phyloP scores from a whole-genome alignment of 2,888 invertebrate genomes.

The Galerucella nymphaeae region DNA sequence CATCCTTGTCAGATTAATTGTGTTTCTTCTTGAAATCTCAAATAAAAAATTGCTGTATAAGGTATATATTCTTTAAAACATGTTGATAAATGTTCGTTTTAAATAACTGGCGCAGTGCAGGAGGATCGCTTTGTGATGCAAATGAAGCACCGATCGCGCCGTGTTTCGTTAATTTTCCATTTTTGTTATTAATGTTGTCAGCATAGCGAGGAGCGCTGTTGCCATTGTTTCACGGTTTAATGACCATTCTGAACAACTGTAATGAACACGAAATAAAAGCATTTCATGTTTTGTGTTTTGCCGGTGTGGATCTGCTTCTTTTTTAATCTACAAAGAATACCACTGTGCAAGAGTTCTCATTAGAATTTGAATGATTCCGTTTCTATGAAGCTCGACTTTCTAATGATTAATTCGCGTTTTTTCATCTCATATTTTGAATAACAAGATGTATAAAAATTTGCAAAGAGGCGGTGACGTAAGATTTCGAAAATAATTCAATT shows the following conservation, averaged over 20 bases:
- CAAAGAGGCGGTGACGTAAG: too few relatives aligned
- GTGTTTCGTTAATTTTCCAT: slow-evolving; percentile 39
- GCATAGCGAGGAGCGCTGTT: slow-evolving; percentile 32
- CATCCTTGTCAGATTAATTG: too few relatives aligned
- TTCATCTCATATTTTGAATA: not conserved
- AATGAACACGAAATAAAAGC: slow-evolving; percentile 41
- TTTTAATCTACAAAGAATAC: slow-evolving; percentile 32
- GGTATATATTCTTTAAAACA: not conserved
- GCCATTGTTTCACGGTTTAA: slow-evolving; percentile 40
- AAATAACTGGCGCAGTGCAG: slow-evolving; percentile 25
- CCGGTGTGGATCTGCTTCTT: slow-evolving; percentile 16
- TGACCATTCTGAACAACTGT: slow-evolving; percentile 40
- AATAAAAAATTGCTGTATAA: not conserved
- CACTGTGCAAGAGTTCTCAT: slow-evolving; percentile 31
- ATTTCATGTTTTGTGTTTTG: slow-evolving; percentile 42
- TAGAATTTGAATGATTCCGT: slow-evolving; percentile 31
- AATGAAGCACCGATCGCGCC: slow-evolving; percentile 37
- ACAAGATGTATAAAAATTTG: not conserved
- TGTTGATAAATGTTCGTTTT: not conserved
- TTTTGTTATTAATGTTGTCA: slow-evolving; percentile 41
- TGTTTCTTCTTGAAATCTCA: too few relatives aligned
- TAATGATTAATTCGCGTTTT: slow-evolving; percentile 21
- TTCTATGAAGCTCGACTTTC: slow-evolving; percentile 6
- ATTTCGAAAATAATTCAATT: too few relatives aligned
- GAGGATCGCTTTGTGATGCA: slow-evolving; percentile 38